These are phyloP conservation scores for Carollia perspicillata DNA, from an alignment of 2,113 vertebrate species.

Conservation along the genomic window DNA sequence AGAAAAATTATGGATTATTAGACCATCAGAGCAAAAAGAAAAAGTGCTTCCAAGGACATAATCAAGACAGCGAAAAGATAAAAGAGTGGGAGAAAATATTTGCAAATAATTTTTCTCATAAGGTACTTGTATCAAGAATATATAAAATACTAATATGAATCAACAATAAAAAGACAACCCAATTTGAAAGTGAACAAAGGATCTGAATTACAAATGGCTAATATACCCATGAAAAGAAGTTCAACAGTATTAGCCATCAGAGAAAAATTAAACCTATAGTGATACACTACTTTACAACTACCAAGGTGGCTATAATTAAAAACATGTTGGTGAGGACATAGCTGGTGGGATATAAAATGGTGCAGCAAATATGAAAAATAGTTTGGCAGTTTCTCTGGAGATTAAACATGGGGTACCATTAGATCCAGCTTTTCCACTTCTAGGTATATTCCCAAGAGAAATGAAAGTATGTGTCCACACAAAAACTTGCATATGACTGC, in stretches of 20 bases:
- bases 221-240: neutral
- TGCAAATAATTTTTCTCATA: neutral
- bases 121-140: neutral
- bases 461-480: neutral
- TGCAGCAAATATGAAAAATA: neutral
- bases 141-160: neutral
- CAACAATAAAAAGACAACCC: neutral
- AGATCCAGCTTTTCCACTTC: neutral
- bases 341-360: neutral
- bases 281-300: neutral
- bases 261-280: neutral
- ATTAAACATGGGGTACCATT: neutral
- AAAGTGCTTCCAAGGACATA: neutral
- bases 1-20: neutral
- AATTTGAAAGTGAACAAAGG: neutral
- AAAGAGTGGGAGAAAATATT: neutral
- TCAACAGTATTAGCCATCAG: neutral
- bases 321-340: neutral
- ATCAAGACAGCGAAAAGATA: neutral
- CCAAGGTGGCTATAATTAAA: neutral
- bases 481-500: neutral
- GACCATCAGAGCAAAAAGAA: neutral
- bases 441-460: neutral
- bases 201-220: neutral
- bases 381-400: neutral